Base-by-base conservation (phyloP, 2,113 vertebrate species). In the Nibea coibor region DNA sequence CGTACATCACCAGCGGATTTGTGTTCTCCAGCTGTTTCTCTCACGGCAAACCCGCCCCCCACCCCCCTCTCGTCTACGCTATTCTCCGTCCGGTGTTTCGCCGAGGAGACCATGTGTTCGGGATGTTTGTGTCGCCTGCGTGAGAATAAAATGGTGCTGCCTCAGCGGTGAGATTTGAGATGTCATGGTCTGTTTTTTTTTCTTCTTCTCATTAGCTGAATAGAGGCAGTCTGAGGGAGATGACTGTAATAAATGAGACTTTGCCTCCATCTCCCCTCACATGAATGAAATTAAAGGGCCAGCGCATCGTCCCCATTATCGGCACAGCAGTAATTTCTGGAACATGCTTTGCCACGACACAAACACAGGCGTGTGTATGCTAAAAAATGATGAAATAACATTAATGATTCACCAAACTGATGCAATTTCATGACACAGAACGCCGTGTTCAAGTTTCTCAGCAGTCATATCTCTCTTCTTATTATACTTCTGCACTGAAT, bases 251-350 rank as follows among this genome's bases (percentile, higher is more conserved):
- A 78, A 62, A 78, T 51, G 26, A 83, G 73, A 80, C 31, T 43
- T n/a, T 48, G 47, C 63, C 65, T 80, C 73, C 69, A 43, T 72
- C 70, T 85, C 53, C 48, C 69, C 83, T 86, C 84, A 85, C 78
- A 72, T 71, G 74, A 86, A 53, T 84, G 26, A 64, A 89, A 87
- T 93, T 88, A 92, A 92, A 92, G 88, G 84, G 79, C 65, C 88
- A 82, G 85, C 39, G 82, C 57, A 2, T 78, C 73, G 78, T 57
- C 69, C 70, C 70, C 69, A 81, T 78, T 86, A 77, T 51, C 39
- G 54, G 12, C 64, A 73, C 70, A 80, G 75, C 57, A 75, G 68
- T 59, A 0, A 53, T 80, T 85, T 79, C 67, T 73, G 43, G 45
- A 56, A 72, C 56, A 72, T 64, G 43, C 0, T n/a, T 61, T 87